phyloP scores from a whole-genome alignment of 2,113 vertebrate species.

The Cyprinodon tularosa region DNA sequence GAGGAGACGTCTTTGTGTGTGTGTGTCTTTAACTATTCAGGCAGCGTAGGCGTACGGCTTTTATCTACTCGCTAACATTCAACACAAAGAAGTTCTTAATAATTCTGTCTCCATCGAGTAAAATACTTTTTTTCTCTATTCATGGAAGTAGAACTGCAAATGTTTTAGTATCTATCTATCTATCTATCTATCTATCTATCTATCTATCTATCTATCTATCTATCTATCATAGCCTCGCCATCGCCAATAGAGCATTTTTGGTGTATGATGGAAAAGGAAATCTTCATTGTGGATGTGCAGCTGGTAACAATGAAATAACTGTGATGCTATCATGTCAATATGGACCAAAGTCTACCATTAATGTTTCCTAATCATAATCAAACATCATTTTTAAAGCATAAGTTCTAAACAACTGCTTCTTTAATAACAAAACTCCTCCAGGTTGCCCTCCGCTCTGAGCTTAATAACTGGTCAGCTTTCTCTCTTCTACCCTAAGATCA shows the following conservation, averaged over 20 bases:
- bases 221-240: no score
- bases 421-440: not conserved
- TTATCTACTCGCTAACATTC: conserved; percentile 61
- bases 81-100: conserved; percentile 56
- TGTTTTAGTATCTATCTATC: not conserved
- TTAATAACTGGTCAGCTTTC: not conserved
- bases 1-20: conserved; percentile 19
- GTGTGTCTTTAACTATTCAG: conserved; percentile 53
- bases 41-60: conserved; percentile 63
- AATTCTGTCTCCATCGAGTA: conserved; percentile 25
- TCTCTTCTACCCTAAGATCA: conserved; percentile 19
- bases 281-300: not conserved
- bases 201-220: no score
- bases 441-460: not conserved
- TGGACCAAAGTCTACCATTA: not conserved
- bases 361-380: not conserved
- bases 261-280: not conserved
- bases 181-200: no score
- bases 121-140: conserved; percentile 59
- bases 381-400: not conserved
- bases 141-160: conserved; percentile 46
- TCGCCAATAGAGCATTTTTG: not conserved
- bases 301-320: not conserved
- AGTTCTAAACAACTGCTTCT: conserved; percentile 6
- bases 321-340: not conserved